phyloP scores from a whole-genome alignment of 2,888 invertebrate genomes.

The Agrochola lychnidis region DNA sequence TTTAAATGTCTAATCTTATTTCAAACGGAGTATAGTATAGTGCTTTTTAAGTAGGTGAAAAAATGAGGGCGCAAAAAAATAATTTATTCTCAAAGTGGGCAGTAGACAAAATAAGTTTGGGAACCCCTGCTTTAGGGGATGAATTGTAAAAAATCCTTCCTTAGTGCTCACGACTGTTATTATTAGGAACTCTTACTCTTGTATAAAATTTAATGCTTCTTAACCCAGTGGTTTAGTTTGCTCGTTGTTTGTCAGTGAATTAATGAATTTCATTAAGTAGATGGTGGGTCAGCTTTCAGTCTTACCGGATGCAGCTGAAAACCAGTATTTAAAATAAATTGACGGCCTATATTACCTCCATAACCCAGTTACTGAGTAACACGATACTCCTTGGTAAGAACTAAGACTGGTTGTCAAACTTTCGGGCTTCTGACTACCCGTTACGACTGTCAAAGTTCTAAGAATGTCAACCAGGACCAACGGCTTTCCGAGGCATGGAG shows the following conservation, averaged over 20 bases:
- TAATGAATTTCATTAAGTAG: not conserved
- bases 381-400: not conserved
- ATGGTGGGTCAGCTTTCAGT: not conserved
- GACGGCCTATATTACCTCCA: not conserved
- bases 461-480: not conserved
- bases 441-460: not conserved
- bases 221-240: no score
- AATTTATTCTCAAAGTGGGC: no score
- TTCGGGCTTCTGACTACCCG: not conserved
- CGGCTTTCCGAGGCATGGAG: not conserved
- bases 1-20: no score
- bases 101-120: no score
- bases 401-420: not conserved
- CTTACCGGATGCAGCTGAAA: not conserved
- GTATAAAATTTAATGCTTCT: no score
- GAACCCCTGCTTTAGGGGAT: no score
- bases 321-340: not conserved
- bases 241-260: not conserved
- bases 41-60: no score
- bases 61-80: no score
- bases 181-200: not conserved
- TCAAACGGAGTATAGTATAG: no score
- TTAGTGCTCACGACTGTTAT: not conserved
- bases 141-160: not conserved
- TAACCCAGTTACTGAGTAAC: not conserved